Evolutionary conservation across 2,888 invertebrate genomes (phyloP), one percentile per base, ranked within the genome.

Genomic region (Limnephilus marmoratus): DNA sequence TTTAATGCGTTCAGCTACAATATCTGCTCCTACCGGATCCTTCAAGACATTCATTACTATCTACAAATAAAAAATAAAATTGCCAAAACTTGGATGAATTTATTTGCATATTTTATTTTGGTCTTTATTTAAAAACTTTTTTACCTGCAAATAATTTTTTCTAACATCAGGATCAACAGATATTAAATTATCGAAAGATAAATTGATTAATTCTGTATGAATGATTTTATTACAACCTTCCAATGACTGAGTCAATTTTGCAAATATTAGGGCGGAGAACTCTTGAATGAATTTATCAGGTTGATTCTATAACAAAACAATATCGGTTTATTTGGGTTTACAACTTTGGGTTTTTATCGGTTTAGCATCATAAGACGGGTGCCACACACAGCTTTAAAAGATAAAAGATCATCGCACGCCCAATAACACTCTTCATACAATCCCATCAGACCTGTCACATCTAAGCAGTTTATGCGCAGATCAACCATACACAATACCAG

Each of bases 121-220:
- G 24, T 53, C 31, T 53, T 29, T 87, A 87, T 68, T 53, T 87
- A 68, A 49, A 87, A 34, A 24, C 29, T 1, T 31, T 24, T 41
- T 37, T 91, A 97, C 96, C 95, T 96, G 96, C 18, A 96, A 94
- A 91, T 96, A 96, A 94, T 97, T 97, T 93, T 96, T 96, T 94
- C 96, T 96, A 0, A 97, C 96, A 93, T 97, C 97, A 29, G 97
- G 96, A 94, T 97, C 97, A 31, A 86, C 31, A n/a, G 92, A 92
- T 45, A 29, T 81, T 53, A 92, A 41, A 53, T 90, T 81, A 45
- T 53, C 53, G 87, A 90, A 92, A 15, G 81, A 24, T 5, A 86
- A 41, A 37, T 41, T 24, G 29, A 87, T 49, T 37, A 92, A 90
- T 34, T 90, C 53, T 34, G 90, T 86, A 3, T 90, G 81, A 13